Percentiles rank a stretch among this genome's conserved stretches.
phyloP scores from a whole-genome alignment of 2,797 vertebrate species.

The Macropodus opercularis region DNA sequence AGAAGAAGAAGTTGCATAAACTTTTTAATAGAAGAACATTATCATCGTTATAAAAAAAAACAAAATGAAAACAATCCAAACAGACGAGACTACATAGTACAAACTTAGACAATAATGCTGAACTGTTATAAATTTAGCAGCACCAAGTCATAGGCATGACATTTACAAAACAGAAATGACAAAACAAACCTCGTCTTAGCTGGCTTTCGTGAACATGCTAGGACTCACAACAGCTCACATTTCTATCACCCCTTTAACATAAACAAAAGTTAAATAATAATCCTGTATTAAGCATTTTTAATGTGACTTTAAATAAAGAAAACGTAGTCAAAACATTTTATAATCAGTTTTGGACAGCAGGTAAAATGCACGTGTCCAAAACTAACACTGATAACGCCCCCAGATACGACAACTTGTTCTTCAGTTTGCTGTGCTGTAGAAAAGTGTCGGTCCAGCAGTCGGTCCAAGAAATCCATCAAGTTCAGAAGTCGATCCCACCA shows the following conservation, averaged over 20 bases:
- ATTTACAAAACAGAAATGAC: conserved; percentile 27
- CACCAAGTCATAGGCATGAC: conserved; percentile 48
- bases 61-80: conserved; percentile 27
- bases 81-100: conserved; percentile 31
- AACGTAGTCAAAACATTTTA: not conserved
- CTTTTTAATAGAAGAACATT: not conserved
- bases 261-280: conserved; percentile 28
- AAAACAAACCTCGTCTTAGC: conserved; percentile 23
- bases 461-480: conserved; percentile 1
- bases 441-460: conserved; percentile 33
- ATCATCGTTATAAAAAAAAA: conserved; percentile 35
- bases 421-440: conserved; percentile 29
- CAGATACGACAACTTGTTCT: not conserved
- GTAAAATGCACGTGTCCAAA: conserved; percentile 43
- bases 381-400: conserved; percentile 63
- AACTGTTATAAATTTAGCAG: conserved; percentile 55
- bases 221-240: conserved; percentile 2
- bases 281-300: conserved; percentile 14
- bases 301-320: conserved; percentile 49
- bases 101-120: conserved; percentile 44
- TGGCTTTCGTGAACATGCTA: conserved; percentile 20
- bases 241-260: not conserved
- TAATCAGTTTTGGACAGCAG: conserved; percentile 24
- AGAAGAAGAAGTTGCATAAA: conserved; percentile 34
- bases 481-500: conserved; percentile 8